Base-by-base conservation (phyloP, 2,888 invertebrate genomes). In the Drosophila helvetica region DNA sequence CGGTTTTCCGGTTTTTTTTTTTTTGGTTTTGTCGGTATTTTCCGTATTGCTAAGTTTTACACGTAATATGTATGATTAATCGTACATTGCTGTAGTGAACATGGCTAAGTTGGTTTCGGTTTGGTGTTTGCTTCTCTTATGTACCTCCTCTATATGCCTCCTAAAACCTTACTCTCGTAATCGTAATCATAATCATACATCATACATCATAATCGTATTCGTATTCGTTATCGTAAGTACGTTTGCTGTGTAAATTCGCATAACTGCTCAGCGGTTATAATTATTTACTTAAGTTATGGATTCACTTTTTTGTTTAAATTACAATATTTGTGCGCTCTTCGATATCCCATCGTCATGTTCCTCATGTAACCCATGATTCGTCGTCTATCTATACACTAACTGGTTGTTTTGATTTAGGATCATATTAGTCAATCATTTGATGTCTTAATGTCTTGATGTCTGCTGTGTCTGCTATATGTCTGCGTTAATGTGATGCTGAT, bases 281-380 rank as follows among this genome's bases (percentile, higher is more conserved):
- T 57, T 64, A 60, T 71, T 64, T 57, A 64, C 80, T 80, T 82
- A 83, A 65, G 60, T 74, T 80, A 82, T 80, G 83, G 80, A 80
- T 83, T 80, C 46, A 50, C 19, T 45, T 27, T 45, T 59, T n/a
- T 52, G 25, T 56, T 55, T 70, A 64, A 78, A 81, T 75, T 79
- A 79, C 79, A 78, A 58, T 80, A 78, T 74, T 83, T 82, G 81
- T 82, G 81, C 81, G 81, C 80, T 80, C 72, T 79, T 83, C 74
- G 64, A 70, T 79, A 78, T 78, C 55, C 70, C 50, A 17, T 65
- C 42, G 52, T 58, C 52, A 63, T 67, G 50, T 58, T n/a, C 38
- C 15, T 38, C 15, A 38, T 38, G n/a, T 38, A 38, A n/a, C 38
- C 38, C 15, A 65, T 66, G 76, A 76, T 70, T 70, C 68, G 67